These are phyloP conservation scores for Perca fluviatilis DNA, from an alignment of 2,113 vertebrate species.

Conservation along the genomic window DNA sequence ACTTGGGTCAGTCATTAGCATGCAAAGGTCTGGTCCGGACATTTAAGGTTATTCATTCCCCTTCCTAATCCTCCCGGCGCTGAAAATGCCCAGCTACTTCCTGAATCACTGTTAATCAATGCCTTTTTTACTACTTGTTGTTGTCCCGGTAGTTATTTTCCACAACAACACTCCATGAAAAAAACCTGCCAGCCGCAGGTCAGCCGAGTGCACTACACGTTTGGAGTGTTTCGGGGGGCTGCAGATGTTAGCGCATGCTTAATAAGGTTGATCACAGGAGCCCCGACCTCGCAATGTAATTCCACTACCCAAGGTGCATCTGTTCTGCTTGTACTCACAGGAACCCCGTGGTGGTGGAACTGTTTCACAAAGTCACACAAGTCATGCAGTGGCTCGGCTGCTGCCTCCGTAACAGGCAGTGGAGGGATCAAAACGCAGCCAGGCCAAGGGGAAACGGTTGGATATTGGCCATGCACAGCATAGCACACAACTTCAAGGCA, in stretches of 20 bases:
- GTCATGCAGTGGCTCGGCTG: slow-evolving; percentile 50
- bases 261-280: slow-evolving; percentile 71
- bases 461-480: not conserved
- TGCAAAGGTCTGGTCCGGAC: slow-evolving; percentile 71
- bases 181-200: slow-evolving; percentile 26
- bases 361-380: slow-evolving; percentile 77
- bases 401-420: slow-evolving; percentile 21
- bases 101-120: slow-evolving; percentile 62
- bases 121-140: slow-evolving; percentile 30
- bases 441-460: slow-evolving; percentile 39
- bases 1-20: slow-evolving; percentile 79
- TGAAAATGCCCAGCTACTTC: slow-evolving; percentile 49
- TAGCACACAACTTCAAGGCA: slow-evolving; percentile 32
- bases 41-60: slow-evolving; percentile 82
- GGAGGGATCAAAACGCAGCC: slow-evolving; percentile 23
- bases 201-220: slow-evolving; percentile 1
- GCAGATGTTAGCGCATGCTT: slow-evolving; percentile 74
- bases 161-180: not conserved
- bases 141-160: slow-evolving; percentile 37
- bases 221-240: slow-evolving; percentile 44
- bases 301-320: slow-evolving; percentile 72
- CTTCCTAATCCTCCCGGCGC: slow-evolving; percentile 55
- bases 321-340: slow-evolving; percentile 71
- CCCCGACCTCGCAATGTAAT: slow-evolving; percentile 67
- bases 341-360: slow-evolving; percentile 66